Evolutionary conservation across 2,888 invertebrate species (phyloP).

Genomic region (Quadriops clusia): DNA sequence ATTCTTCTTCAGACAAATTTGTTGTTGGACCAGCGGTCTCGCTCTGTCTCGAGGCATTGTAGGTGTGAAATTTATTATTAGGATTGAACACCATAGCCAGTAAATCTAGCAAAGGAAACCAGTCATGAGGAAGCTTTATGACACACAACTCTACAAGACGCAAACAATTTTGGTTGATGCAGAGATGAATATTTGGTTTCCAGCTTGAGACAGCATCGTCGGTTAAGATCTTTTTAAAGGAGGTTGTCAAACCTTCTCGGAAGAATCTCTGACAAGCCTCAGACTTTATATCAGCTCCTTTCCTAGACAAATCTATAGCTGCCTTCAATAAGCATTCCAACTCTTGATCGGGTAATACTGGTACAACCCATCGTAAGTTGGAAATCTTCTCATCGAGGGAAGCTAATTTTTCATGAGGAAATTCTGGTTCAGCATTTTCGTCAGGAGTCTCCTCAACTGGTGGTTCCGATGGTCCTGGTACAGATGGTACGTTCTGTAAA

Average conservation of each 20-base stretch:
- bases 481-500: slow-evolving; percentile 11
- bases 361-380: slow-evolving; percentile 92
- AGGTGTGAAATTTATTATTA: slow-evolving; percentile 87
- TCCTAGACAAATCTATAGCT: slow-evolving; percentile 74
- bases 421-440: slow-evolving; percentile 50
- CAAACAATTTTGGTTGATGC: slow-evolving; percentile 87
- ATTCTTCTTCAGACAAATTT: slow-evolving; percentile 55
- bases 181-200: slow-evolving; percentile 94
- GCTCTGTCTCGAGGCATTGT: slow-evolving; percentile 65
- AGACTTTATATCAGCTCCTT: slow-evolving; percentile 81
- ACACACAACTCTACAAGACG: slow-evolving; percentile 88
- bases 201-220: slow-evolving; percentile 97
- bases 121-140: slow-evolving; percentile 78
- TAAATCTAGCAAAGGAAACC: slow-evolving; percentile 84
- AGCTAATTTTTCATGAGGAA: slow-evolving; percentile 78
- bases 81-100: slow-evolving; percentile 91
- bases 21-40: slow-evolving; percentile 55
- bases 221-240: slow-evolving; percentile 92
- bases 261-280: slow-evolving; percentile 90
- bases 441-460: slow-evolving; percentile 21
- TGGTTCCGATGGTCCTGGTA: slow-evolving; percentile 18
- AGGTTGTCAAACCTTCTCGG: slow-evolving; percentile 84
- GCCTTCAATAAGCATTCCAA: slow-evolving; percentile 83
- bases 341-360: slow-evolving; percentile 92
- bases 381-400: slow-evolving; percentile 93